Percentiles rank a stretch among this genome's conserved stretches.
Evolutionary conservation across 1,140 invertebrate species (phyloP).

Genomic region (Apis cerana): DNA sequence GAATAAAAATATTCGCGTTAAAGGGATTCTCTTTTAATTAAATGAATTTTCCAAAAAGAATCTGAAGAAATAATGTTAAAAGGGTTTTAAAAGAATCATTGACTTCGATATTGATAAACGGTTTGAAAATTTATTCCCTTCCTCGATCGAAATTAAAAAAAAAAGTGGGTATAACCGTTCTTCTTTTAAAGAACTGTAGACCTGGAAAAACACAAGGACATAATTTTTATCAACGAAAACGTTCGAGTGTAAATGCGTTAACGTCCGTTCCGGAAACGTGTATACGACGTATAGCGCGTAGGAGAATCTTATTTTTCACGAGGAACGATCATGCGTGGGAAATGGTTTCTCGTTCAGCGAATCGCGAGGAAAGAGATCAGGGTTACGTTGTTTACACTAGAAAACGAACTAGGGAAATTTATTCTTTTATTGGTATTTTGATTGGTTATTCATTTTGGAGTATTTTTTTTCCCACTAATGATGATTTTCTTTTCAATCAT

Average conservation of each 20-base stretch:
- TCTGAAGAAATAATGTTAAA: neutral
- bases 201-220: neutral
- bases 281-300: neutral
- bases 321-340: slow-evolving; percentile 2
- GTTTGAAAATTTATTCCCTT: neutral
- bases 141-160: neutral
- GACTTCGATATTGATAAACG: neutral
- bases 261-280: slow-evolving; percentile 7
- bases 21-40: neutral
- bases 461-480: no score
- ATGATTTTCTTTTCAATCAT: neutral
- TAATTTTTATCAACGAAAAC: neutral
- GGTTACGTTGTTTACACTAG: neutral
- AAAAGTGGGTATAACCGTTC: neutral
- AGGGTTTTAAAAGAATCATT: neutral
- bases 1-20: no score
- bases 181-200: neutral
- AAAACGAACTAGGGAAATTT: neutral
- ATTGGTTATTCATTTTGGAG: neutral
- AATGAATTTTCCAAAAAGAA: neutral
- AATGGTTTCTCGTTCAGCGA: neutral
- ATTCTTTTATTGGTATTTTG: neutral
- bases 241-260: neutral
- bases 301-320: slow-evolving; percentile 27
- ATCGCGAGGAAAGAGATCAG: slow-evolving; percentile 4